phyloP scores from a whole-genome alignment of 2,888 invertebrate species.

The Zele albiditarsus region DNA sequence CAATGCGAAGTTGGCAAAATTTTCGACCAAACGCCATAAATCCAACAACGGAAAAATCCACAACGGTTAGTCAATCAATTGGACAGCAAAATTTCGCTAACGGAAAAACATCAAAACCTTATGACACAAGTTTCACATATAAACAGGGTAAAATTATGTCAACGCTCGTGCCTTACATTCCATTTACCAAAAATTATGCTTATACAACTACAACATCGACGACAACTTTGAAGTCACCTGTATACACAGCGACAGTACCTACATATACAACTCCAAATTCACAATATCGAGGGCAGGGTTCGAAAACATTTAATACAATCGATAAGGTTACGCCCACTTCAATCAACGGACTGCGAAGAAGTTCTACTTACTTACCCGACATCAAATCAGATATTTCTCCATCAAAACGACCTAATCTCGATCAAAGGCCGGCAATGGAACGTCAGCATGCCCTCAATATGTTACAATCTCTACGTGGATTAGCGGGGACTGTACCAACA shows the following conservation, averaged over 20 bases:
- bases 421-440: slow-evolving; percentile 71
- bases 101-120: slow-evolving; percentile 60
- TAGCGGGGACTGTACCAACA: slow-evolving; percentile 74
- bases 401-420: slow-evolving; percentile 37
- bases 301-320: slow-evolving; percentile 19
- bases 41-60: slow-evolving; percentile 63
- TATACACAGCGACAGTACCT: slow-evolving; percentile 65
- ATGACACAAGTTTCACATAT: slow-evolving; percentile 65
- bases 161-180: slow-evolving; percentile 66
- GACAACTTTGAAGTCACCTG: slow-evolving; percentile 57
- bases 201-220: slow-evolving; percentile 56
- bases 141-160: slow-evolving; percentile 65
- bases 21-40: slow-evolving; percentile 59
- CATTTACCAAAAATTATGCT: slow-evolving; percentile 68
- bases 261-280: slow-evolving; percentile 54
- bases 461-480: slow-evolving; percentile 79
- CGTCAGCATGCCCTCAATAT: slow-evolving; percentile 82
- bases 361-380: slow-evolving; percentile 60
- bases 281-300: slow-evolving; percentile 40
- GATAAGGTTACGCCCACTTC: slow-evolving; percentile 44
- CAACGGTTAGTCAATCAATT: slow-evolving; percentile 47
- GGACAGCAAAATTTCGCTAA: slow-evolving; percentile 43
- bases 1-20: slow-evolving; percentile 50
- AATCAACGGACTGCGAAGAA: slow-evolving; percentile 48
- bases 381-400: slow-evolving; percentile 53